Base-by-base conservation (phyloP, 2,797 vertebrate genomes). In the Myotis myotis region DNA sequence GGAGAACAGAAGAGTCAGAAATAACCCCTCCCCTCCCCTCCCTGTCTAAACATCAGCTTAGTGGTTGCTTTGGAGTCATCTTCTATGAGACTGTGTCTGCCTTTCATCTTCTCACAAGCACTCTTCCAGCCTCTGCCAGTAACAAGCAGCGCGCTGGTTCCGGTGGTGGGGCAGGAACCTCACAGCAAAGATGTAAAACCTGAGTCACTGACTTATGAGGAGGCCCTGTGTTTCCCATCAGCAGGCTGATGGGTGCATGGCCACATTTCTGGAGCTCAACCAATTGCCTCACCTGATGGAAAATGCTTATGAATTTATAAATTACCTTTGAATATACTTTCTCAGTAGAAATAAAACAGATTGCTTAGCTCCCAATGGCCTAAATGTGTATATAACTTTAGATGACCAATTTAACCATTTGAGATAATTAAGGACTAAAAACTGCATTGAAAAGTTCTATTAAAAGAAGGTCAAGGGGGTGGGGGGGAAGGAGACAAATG, bases 301-400 rank as follows among this genome's bases (percentile, higher is more conserved):
- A 96, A 93, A 95, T 51, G 51, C 75, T 92, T 47, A 79, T 0
- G 0, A 78, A 71, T 53, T 51, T 93, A 53, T 51, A 94, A 95
- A 91, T 94, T 64, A 91, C 66, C 44, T 76, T 68, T 38, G 64
- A 36, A 91, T 86, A 44, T 5, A 84, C 84, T 94, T 84, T 94
- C 91, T 93, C 62, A 55, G 83, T 36, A 92, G 79, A 89, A 95
- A 92, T 33, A 90, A 66, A 97, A 78, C 49, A 51, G 60, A 94
- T 3, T 30, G 60, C 33, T 55, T 55, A 85, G 47, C 70, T 87
- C 41, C 79, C 47, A 23, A 22, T 4, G 5, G 62, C 78, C 75
- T 41, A 20, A 89, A 94, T 80, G 13, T 80, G 17, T 70, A 2
- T 64, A 89, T 79, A 30, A 60, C 38, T 47, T 83, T 92, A 71